These are phyloP conservation scores for Oncorhynchus masou DNA, from an alignment of 2,113 vertebrate species.

Conservation along the genomic window DNA sequence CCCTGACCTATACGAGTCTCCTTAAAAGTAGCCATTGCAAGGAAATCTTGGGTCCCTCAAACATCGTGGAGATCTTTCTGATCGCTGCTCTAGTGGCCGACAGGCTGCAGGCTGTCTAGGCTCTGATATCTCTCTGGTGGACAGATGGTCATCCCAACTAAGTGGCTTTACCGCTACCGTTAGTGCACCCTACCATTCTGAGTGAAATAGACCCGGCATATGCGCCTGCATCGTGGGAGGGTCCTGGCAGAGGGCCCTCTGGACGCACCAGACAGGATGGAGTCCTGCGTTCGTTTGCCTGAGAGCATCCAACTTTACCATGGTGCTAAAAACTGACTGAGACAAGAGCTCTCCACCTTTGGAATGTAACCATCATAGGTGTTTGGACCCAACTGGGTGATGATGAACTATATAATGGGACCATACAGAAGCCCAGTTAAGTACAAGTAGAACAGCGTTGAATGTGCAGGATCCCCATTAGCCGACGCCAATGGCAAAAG, in stretches of 20 bases:
- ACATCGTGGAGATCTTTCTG: not conserved
- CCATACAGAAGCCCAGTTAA: too few species aligned
- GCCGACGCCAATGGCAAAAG: too few species aligned
- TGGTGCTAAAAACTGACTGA: too few species aligned
- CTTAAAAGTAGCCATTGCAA: not conserved
- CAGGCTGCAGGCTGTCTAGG: not conserved
- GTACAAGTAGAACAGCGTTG: too few species aligned
- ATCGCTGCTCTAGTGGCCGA: not conserved
- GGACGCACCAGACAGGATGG: too few species aligned
- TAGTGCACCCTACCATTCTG: not conserved
- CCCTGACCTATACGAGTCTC: not conserved
- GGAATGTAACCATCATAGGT: too few species aligned
- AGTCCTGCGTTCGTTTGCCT: too few species aligned
- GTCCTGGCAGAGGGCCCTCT: constrained; percentile 6
- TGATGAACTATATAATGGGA: too few species aligned
- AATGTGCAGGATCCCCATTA: not conserved
- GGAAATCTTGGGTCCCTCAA: not conserved
- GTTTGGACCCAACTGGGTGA: too few species aligned
- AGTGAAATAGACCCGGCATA: constrained; percentile 26
- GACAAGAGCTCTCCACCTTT: too few species aligned
- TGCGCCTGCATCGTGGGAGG: constrained; percentile 13
- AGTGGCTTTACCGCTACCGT: constrained; percentile 1
- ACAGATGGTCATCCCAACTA: constrained; percentile 26
- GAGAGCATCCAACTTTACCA: too few species aligned
- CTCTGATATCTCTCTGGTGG: constrained; percentile 6